phyloP scores from a whole-genome alignment of 2,113 vertebrate genomes.

The Hydropotes inermis region DNA sequence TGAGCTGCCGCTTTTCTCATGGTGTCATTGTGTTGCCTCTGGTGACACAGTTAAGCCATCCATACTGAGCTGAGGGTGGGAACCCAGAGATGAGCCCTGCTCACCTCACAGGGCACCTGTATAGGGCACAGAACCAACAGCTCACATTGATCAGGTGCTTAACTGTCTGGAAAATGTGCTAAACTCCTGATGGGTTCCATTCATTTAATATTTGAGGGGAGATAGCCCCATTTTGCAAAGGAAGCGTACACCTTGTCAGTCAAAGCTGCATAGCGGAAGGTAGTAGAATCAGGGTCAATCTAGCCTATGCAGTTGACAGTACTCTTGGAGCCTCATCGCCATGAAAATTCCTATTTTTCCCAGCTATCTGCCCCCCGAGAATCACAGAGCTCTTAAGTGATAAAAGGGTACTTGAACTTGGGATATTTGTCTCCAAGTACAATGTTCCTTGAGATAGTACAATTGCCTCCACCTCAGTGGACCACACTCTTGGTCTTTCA shows the following conservation, averaged over 20 bases:
- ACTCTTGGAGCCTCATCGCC: not conserved
- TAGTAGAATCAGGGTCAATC: not conserved
- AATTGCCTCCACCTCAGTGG: not conserved
- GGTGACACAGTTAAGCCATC: not conserved
- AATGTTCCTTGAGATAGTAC: not conserved
- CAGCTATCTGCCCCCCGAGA: not conserved
- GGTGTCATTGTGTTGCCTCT: not conserved
- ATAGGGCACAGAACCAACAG: not conserved
- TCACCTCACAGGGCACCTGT: not conserved
- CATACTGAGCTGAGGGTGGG: not conserved
- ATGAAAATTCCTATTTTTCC: not conserved
- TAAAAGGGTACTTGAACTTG: not conserved
- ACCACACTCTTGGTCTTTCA: not conserved
- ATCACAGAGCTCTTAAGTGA: not conserved
- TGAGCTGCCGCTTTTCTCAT: not conserved
- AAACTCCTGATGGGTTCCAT: not conserved
- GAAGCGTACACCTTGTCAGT: not conserved
- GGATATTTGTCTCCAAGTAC: not conserved
- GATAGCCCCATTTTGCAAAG: not conserved
- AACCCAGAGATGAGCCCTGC: not conserved
- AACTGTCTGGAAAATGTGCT: not conserved
- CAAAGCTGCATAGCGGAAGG: no score
- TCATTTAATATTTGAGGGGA: not conserved
- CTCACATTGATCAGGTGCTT: not conserved
- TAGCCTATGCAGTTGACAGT: rapidly evolving